Evolutionary conservation across 2,797 vertebrate species (phyloP).

Genomic region (Anas capensis): DNA sequence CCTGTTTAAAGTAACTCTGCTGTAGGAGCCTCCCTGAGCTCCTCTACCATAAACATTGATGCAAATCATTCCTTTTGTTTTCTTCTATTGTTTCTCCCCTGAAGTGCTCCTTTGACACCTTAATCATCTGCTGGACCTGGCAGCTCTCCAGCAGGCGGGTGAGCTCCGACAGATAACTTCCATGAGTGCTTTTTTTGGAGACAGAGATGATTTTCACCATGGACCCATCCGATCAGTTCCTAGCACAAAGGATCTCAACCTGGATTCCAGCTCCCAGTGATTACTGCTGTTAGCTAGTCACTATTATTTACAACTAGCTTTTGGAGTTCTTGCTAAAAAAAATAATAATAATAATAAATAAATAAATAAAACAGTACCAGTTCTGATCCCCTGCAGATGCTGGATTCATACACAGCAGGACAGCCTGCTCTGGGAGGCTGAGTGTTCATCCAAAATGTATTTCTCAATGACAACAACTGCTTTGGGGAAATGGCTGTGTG

Average conservation of each 20-base stretch:
- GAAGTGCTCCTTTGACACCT: neutral
- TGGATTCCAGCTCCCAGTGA: neutral
- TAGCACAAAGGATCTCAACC: neutral
- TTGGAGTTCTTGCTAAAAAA: neutral
- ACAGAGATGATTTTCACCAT: neutral
- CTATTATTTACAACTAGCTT: neutral
- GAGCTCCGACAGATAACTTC: neutral
- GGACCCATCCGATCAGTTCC: rapidly evolving
- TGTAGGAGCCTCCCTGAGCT: neutral
- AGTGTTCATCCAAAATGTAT: neutral
- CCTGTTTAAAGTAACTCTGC: neutral
- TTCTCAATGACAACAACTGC: neutral
- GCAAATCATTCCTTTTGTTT: neutral
- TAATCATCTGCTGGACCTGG: neutral
- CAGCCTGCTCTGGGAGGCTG: neutral
- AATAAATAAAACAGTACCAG: neutral
- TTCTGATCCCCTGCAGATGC: neutral
- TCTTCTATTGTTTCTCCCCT: neutral
- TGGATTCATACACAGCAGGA: rapidly evolving
- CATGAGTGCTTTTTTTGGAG: neutral
- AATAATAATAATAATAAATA: neutral
- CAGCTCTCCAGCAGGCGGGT: neutral
- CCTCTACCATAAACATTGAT: neutral
- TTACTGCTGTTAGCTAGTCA: neutral
- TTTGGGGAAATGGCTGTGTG: neutral